Evolutionary conservation across 2,797 vertebrate species (phyloP).

Genomic region (Lates japonicus): DNA sequence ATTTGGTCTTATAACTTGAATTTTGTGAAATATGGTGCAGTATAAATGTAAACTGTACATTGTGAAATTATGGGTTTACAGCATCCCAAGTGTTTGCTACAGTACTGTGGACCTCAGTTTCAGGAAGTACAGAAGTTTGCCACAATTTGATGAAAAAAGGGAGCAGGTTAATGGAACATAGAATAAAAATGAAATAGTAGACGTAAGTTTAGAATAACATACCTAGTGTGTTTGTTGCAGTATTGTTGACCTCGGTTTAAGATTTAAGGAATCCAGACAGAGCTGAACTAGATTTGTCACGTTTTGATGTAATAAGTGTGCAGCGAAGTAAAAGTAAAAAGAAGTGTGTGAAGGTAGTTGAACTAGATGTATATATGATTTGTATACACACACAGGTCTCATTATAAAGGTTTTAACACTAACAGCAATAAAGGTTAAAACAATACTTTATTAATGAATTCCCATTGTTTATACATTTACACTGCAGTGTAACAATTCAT

Average conservation of each 20-base stretch:
- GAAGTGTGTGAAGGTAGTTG: too few relatives aligned
- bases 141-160: too few relatives aligned
- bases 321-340: neutral
- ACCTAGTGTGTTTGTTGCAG: neutral
- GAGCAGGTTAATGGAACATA: too few relatives aligned
- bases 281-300: rapidly evolving
- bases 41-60: neutral
- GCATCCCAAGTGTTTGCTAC: neutral
- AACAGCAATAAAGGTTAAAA: slow-evolving; percentile 64
- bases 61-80: neutral
- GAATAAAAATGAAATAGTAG: too few relatives aligned
- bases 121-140: too few relatives aligned
- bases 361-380: neutral
- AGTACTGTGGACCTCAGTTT: neutral
- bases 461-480: slow-evolving; percentile 68
- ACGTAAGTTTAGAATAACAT: neutral
- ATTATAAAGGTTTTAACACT: neutral
- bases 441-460: slow-evolving; percentile 79
- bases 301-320: neutral
- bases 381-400: neutral
- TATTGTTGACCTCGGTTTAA: neutral
- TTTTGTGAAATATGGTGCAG: neutral
- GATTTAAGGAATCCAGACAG: neutral
- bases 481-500: slow-evolving; percentile 60
- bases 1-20: neutral